phyloP scores from a whole-genome alignment of 2,113 vertebrate species.

The Cavia aperea region DNA sequence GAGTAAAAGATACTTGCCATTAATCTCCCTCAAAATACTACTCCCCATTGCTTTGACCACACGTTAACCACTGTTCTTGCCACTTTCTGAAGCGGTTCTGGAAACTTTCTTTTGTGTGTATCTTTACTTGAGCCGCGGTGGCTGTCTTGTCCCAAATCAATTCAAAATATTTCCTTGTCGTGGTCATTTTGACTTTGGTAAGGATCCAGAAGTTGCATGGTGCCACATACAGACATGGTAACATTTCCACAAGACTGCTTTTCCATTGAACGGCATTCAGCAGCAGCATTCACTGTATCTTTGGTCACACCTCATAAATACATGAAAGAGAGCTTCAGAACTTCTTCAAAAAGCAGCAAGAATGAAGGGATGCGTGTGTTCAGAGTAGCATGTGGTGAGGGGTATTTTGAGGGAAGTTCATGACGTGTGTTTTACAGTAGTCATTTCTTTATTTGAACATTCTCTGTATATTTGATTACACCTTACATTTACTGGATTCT shows the following conservation, averaged over 20 bases:
- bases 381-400: background rate
- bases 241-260: too few relatives aligned
- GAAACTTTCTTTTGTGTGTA: background rate
- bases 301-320: background rate
- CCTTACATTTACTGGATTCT: background rate
- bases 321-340: background rate
- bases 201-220: background rate
- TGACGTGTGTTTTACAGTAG: background rate
- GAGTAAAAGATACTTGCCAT: background rate
- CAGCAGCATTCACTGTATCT: background rate
- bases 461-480: background rate
- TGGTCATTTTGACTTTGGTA: background rate
- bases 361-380: background rate
- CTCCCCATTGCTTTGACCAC: background rate
- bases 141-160: background rate
- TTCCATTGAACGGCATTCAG: background rate
- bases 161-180: background rate
- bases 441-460: background rate
- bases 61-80: background rate
- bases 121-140: background rate
- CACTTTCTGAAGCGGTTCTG: background rate
- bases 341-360: background rate
- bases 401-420: background rate
- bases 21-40: background rate
- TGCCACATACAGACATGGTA: background rate